Conservation (phyloP, 2,888 invertebrate genomes). For the Cinara cedri region DNA sequence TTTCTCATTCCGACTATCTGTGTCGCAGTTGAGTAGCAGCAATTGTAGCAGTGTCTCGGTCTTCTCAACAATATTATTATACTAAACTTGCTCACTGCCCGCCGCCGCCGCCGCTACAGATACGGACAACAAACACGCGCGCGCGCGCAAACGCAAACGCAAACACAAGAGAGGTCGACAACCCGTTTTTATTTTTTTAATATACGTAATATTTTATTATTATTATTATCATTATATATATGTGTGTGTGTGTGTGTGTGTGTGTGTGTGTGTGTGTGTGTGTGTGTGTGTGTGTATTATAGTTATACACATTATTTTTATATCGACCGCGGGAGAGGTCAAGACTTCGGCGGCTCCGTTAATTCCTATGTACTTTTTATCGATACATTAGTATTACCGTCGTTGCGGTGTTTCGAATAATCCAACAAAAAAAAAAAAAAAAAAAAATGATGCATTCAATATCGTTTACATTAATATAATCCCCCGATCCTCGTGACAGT, state of each 20-base stretch:
- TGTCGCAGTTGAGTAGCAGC: no score
- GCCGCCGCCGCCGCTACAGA: no score
- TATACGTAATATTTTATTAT: no score
- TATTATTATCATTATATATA: no score
- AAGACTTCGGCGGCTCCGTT: conserved; percentile 13
- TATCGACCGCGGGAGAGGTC: conserved; percentile 25
- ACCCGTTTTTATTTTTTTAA: conserved; percentile 20
- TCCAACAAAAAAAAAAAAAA: no score
- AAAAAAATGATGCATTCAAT: no score
- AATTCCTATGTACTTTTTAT: background rate
- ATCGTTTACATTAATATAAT: no score
- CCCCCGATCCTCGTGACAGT: no score
- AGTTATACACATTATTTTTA: background rate
- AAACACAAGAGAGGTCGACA: conserved; percentile 39
- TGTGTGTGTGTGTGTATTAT: no score
- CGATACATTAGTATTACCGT: background rate
- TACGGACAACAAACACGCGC: background rate
- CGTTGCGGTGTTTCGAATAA: background rate
- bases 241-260: no score
- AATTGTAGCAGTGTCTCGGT: background rate
- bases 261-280: no score
- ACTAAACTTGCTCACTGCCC: background rate
- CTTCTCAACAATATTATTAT: no score
- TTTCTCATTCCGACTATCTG: background rate
- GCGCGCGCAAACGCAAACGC: background rate